Base-by-base conservation (phyloP, 1,140 invertebrate genomes). In the Drosophila ambigua region DNA sequence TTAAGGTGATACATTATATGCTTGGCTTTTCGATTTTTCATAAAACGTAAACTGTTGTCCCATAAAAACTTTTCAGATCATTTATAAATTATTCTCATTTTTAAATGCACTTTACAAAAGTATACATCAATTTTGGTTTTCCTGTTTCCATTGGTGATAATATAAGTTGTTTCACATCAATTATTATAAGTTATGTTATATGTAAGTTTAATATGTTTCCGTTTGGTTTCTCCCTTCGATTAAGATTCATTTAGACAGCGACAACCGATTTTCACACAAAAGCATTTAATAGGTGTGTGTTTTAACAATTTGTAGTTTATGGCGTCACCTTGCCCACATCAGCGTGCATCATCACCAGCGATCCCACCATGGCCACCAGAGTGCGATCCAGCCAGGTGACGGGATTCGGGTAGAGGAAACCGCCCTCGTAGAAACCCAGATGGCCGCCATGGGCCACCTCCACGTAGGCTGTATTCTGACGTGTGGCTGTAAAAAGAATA, bases 351-450 rank as follows among this genome's bases (percentile, higher is more conserved):
- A 91, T 65, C 23, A 85, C 87, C 49, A 96, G 72, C n/a, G 95
- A 95, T 1, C 95, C 95, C 5, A 95, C 93, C 15, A 96, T 92
- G 5, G 95, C 94, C 5, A 98, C 94, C 5, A 98, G 92, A 2
- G 96, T 95, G 49, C 96, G 94, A 92, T 98, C 97, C 46, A 98
- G 91, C 98, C 98, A 98, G 16, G 97, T 98, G 23, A 98, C 95
- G 1, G 96, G 95, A 80, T 97, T 96, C 0, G 97, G 97, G 88
- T 96, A 96, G 0, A 97, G 75, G 23, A 96, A 92, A 9, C 96
- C 96, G 5, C 97, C 96, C 92, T 98, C 97, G 91, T 98, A 98
- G 91, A 97, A 98, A 31, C 98, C 98, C 62, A 98, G 92, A 92
- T 98, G 98, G 7, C 98, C 98, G 5, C 97, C 97, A 91, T 98